Conservation (phyloP, 2,113 vertebrate species). For the Zapus hudsonius region DNA sequence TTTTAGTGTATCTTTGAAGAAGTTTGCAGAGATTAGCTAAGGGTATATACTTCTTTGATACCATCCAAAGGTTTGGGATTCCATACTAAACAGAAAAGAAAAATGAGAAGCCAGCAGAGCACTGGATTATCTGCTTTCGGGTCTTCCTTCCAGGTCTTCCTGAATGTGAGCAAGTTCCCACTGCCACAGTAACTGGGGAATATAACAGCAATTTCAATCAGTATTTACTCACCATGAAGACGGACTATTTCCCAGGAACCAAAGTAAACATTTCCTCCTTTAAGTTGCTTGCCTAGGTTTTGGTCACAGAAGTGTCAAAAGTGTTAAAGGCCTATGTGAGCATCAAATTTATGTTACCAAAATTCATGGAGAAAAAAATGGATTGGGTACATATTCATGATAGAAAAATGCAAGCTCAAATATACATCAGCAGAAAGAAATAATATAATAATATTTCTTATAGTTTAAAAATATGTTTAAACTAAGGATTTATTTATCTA, state of each 20-base stretch:
- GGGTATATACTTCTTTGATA: fast-evolving
- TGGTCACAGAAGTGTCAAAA: neutral
- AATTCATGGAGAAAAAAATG: neutral
- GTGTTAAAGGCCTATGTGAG: too few relatives aligned
- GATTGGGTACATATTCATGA: too few relatives aligned
- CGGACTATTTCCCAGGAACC: neutral
- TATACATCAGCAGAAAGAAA: neutral
- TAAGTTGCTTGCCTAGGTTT: neutral
- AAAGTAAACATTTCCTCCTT: neutral
- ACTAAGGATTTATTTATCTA: too few relatives aligned
- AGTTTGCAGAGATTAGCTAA: neutral
- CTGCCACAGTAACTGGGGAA: too few relatives aligned
- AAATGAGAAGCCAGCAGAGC: neutral
- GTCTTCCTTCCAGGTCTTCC: too few relatives aligned
- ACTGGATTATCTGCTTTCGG: neutral
- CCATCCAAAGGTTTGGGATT: neutral
- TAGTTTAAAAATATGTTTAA: too few relatives aligned
- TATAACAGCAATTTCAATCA: fast-evolving
- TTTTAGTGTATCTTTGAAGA: neutral
- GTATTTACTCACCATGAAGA: too few relatives aligned
- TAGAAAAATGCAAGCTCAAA: neutral
- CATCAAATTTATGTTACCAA: neutral
- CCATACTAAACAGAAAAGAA: neutral
- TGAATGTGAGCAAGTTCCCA: too few relatives aligned
- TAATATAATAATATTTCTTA: too few relatives aligned